Evolutionary conservation across 2,797 vertebrate genomes (phyloP), one percentile per base, ranked within the genome.

Genomic region (Sebastes paucispinis): DNA sequence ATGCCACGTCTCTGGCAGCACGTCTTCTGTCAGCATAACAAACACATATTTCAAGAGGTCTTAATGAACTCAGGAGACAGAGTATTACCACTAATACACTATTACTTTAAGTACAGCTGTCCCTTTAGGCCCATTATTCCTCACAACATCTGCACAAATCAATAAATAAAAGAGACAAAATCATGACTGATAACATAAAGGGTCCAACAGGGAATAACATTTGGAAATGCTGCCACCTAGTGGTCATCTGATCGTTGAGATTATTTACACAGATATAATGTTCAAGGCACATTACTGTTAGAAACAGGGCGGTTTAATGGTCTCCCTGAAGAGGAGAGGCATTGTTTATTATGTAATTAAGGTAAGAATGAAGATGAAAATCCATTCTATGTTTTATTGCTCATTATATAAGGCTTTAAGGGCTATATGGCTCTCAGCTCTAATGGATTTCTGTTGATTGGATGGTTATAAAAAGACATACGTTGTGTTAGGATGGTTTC

Each of bases 171-270:
- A 12, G 8, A 20, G 50, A 31, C 27, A 64, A 11, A 43, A 29
- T 5, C 22, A 6, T 29, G 71, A 59, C 22, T 59, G 20, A 65
- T 9, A 8, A 14, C 18, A 6, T 6, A 36, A 50, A 50, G 25
- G 32, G 43, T 5, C n/a, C 27, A 66, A 14, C 25, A 43, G 31
- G 31, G 12, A 29, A 36, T 69, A 71, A 36, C 14, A 70, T 86
- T 88, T 73, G 88, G 65, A 87, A 89, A 87, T 91, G 88, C 91
- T 90, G 91, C 93, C 93, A 90, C 65, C 94, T 94, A 85, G 92
- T 91, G 94, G 47, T 2, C n/a, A 55, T 10, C 3, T 34, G 2
- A 62, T 75, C 1, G 34, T 4, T 8, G 2, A 36, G 31, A 2
- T n/a, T 14, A 57, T 60, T 4, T 2, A 58, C 31, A n/a, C 11